Evolutionary conservation across 2,797 vertebrate species (phyloP).

Genomic region (Anableps anableps): DNA sequence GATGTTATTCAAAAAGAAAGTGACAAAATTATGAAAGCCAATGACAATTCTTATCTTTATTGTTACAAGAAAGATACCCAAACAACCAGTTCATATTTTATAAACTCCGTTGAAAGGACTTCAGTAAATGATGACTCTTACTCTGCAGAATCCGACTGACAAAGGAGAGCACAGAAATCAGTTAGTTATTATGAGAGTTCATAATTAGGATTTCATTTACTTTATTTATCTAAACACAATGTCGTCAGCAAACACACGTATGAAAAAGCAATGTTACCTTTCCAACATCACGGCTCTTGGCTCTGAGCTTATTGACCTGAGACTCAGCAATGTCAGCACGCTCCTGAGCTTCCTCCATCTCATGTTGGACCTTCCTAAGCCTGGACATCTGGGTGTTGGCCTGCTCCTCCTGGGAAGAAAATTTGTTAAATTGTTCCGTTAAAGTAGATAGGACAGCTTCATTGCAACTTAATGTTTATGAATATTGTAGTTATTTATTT

Average conservation of each 20-base stretch:
- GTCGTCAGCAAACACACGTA: neutral
- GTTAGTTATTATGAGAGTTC: neutral
- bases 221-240: neutral
- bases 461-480: neutral
- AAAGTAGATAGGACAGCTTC: neutral
- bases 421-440: neutral
- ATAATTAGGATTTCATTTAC: neutral
- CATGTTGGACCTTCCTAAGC: slow-evolving; percentile 87
- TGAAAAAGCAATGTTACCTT: slow-evolving; percentile 59
- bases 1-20: neutral
- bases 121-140: slow-evolving; percentile 15
- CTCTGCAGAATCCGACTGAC: slow-evolving; percentile 51
- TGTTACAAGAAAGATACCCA: slow-evolving; percentile 7
- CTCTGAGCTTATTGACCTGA: slow-evolving; percentile 91
- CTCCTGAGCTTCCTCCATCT: slow-evolving; percentile 89
- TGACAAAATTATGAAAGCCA: slow-evolving; percentile 15
- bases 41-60: slow-evolving; percentile 40
- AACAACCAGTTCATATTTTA: slow-evolving; percentile 44
- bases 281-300: slow-evolving; percentile 85
- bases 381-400: slow-evolving; percentile 87
- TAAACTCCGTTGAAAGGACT: slow-evolving; percentile 23
- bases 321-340: slow-evolving; percentile 91
- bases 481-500: neutral
- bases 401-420: slow-evolving; percentile 57
- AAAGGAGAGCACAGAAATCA: slow-evolving; percentile 9